Evolutionary conservation across 2,797 vertebrate species (phyloP), one percentile per base, ranked within the genome.

Genomic region (Potorous gilbertii): DNA sequence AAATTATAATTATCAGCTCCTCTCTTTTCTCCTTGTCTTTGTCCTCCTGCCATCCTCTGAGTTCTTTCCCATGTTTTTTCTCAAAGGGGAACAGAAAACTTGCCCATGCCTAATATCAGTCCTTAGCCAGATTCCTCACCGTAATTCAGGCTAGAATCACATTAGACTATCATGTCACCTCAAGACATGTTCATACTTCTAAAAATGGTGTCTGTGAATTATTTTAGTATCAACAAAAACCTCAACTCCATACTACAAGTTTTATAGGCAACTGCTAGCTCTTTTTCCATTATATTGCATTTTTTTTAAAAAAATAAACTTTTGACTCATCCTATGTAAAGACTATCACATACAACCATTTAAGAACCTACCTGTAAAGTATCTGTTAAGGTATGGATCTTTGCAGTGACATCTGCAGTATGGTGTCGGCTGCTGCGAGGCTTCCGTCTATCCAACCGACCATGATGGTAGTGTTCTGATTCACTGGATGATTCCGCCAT

Each of bases 401-500:
- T 99, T 96, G 99, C 98, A 0, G 99, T 99, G 95, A 99, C 99
- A 94, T 98, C 98, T 90, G 97, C 97, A 87, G 98, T 96, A 93
- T 96, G 97, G 54, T 94, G 95, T 96, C 62, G 98, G 96, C 89
- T 94, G 66, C 90, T 55, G 93, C 98, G 98, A 54, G 97, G 98
- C 98, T 96, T 97, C 98, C 97, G 92, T 93, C 98, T 98, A 95
- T 97, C 97, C 31, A 93, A 92, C 94, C 97, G 98, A 92, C 93
- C 94, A 81, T 96, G 98, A 92, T 95, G 97, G 81, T 98, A 98
- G 14, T 98, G 98, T n/a, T 99, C 99, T 91, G 99, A 99, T 94
- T 99, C 99, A 59, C 99, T 99, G 96, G 99, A 99, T 54, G 99
- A 99, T 93, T 99, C 99, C 96, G 98, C 99, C 99, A 99, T 99